Percentiles rank a stretch among this genome's conserved stretches.
These are phyloP conservation scores for Meta bourneti DNA, from an alignment of 2,888 invertebrate species.

Conservation along the genomic window DNA sequence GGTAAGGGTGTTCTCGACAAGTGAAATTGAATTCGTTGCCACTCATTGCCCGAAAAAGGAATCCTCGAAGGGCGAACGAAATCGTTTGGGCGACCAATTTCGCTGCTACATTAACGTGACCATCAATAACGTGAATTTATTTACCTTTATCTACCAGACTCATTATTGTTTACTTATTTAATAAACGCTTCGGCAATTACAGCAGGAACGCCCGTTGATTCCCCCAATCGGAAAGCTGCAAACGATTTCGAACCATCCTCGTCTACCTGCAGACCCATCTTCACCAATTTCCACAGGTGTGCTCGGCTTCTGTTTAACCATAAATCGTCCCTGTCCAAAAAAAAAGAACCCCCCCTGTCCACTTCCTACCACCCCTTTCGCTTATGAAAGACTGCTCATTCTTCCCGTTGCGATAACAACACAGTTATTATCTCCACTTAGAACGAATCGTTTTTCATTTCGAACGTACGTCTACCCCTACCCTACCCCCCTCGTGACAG, in stretches of 20 bases:
- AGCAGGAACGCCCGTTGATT: neutral
- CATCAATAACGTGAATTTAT: neutral
- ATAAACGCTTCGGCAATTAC: neutral
- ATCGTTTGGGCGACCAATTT: too few relatives aligned
- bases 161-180: neutral
- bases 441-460: slow-evolving; percentile 40
- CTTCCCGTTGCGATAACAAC: slow-evolving; percentile 21
- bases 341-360: slow-evolving; percentile 3
- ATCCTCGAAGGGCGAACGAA: too few relatives aligned
- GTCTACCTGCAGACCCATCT: neutral
- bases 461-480: neutral
- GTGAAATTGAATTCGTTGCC: too few relatives aligned
- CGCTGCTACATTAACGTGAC: neutral
- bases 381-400: slow-evolving; percentile 37
- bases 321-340: slow-evolving; percentile 14
- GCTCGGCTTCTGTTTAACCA: slow-evolving; percentile 5
- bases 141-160: neutral
- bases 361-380: neutral
- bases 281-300: slow-evolving; percentile 9
- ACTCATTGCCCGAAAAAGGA: too few relatives aligned
- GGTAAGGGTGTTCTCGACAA: too few relatives aligned
- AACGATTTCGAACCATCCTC: neutral
- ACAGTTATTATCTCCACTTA: slow-evolving; percentile 32
- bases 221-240: neutral
- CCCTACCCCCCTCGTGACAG: slow-evolving; percentile 13